These are phyloP conservation scores for Acanthosepion lycidas DNA, from an alignment of 2,888 invertebrate species.

Conservation along the genomic window DNA sequence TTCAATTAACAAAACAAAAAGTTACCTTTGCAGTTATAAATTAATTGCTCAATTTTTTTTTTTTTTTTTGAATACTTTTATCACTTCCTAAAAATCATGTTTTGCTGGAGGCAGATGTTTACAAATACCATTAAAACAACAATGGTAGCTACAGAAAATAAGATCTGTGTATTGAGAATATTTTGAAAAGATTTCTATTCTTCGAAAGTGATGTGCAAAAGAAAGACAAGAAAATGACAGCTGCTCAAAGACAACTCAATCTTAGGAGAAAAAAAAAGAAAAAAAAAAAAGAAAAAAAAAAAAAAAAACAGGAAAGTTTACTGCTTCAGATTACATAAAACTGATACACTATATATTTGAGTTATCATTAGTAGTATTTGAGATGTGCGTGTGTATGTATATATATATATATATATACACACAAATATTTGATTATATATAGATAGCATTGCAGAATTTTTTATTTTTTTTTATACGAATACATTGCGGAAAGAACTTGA, in stretches of 20 bases:
- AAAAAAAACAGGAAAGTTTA: not conserved
- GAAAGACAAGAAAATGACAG: not conserved
- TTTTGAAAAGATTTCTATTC: not conserved
- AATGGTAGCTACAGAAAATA: not conserved
- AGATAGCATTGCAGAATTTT: too few species aligned
- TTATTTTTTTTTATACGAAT: too few species aligned
- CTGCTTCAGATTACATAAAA: not conserved
- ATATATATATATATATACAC: too few species aligned
- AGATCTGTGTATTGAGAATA: not conserved
- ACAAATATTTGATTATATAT: too few species aligned
- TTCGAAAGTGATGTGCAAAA: not conserved
- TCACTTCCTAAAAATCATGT: not conserved
- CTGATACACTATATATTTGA: too few species aligned
- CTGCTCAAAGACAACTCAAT: not conserved
- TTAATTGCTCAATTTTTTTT: too few species aligned
- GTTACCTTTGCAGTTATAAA: too few species aligned
- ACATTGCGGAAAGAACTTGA: too few species aligned
- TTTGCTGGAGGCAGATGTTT: not conserved
- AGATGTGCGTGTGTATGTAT: too few species aligned
- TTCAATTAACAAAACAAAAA: too few species aligned
- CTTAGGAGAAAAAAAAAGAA: not conserved
- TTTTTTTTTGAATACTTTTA: not conserved
- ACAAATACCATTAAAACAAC: not conserved
- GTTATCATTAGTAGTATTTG: too few species aligned
- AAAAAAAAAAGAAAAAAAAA: not conserved